Percentiles rank a stretch among this genome's conserved stretches.
These are phyloP conservation scores for Xanthostigma xanthostigma DNA, from an alignment of 2,888 invertebrate genomes.

Conservation along the genomic window DNA sequence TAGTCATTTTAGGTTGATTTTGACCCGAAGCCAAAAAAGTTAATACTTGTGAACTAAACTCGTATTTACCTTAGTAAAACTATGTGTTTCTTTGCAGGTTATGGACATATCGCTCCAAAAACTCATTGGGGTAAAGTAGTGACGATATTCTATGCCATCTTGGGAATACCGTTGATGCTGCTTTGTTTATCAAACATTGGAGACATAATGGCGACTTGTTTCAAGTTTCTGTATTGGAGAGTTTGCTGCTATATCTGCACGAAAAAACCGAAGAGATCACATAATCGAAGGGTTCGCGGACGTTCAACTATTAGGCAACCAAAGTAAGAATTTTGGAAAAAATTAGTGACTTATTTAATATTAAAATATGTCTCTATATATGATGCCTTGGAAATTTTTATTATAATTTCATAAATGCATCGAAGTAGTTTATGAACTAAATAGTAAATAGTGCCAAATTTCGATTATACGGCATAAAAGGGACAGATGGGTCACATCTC, in stretches of 20 bases:
- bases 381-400: too few relatives aligned
- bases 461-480: too few relatives aligned
- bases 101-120: constrained; percentile 90
- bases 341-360: too few relatives aligned
- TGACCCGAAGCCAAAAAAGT: too few relatives aligned
- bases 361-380: too few relatives aligned
- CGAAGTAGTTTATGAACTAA: too few relatives aligned
- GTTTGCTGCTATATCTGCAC: constrained; percentile 84
- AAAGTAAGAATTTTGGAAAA: constrained; percentile 11
- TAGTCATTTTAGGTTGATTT: too few relatives aligned
- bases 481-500: too few relatives aligned
- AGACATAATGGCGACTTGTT: constrained; percentile 86
- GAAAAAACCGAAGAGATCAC: constrained; percentile 49
- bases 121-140: constrained; percentile 87
- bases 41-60: too few relatives aligned
- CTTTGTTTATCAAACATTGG: constrained; percentile 88
- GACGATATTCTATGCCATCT: constrained; percentile 89
- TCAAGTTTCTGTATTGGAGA: constrained; percentile 86
- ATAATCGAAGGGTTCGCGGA: constrained; percentile 26
- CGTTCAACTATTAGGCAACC: constrained; percentile 21
- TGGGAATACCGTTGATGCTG: constrained; percentile 90
- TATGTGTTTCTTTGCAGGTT: constrained; percentile 43
- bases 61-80: too few relatives aligned
- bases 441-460: too few relatives aligned
- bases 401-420: too few relatives aligned